Base-by-base conservation (phyloP, 2,888 invertebrate species). In the Synergus gifuensis region DNA sequence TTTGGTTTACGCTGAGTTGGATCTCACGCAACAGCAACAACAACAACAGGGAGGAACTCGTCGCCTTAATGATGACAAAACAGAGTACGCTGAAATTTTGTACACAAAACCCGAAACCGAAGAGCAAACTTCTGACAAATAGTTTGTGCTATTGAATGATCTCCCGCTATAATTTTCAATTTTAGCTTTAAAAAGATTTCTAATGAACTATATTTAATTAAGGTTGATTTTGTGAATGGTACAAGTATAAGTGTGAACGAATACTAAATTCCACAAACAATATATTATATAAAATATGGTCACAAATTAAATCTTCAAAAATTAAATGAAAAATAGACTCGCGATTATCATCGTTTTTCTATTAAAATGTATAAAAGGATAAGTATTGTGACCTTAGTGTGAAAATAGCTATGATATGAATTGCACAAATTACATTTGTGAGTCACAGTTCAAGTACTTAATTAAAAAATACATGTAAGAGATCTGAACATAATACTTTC, bases 1-100 rank as follows among this genome's bases (percentile, higher is more conserved):
- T 76, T 86, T 92, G 36, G 92, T 92, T 76, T 92, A 92, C 66
- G 92, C 92, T 0, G 92, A 92, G 83, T 85, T 92, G 66, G 92
- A 92, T 76, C 85, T 92, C 54, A 89, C 89, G 22, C 90, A 88
- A 62, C 89, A 90, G 22, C 89, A 89, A 58, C 89, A 89, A 40
- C 89, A 89, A 36, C 90, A 90, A 76, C 90, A 89, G n/a, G 82
- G 76, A 11, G 69, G 86, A 2, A 88, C 90, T 0, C 88, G 90
- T 62, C 88, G 87, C 14, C 90, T 94, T 92, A 87, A 93, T 88
- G 94, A 95, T 1, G 95, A 95, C 84, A 94, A 95, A 88, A 96
- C 95, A 4, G 96, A 96, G 87, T 97, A 97, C 91, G 97, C 97
- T 0, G 97, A 97, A 91, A 97, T 97, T 79, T 95, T 97, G 0